Base-by-base conservation (phyloP, 2,113 vertebrate species). In the Scytalopus superciliaris region DNA sequence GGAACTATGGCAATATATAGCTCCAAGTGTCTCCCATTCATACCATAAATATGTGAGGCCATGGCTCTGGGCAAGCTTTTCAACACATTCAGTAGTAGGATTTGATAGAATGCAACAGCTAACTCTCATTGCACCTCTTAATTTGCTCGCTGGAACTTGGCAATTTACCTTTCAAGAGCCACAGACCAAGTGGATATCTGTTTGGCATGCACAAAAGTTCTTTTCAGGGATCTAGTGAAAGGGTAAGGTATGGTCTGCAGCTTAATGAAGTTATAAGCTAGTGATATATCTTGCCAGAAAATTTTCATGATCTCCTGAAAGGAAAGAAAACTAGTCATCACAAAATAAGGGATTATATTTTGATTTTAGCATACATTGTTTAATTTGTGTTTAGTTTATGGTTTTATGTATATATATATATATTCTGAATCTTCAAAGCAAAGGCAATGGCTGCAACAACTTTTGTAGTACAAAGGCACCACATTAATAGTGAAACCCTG, bases 221-320 rank as follows among this genome's bases (percentile, higher is more conserved):
- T 96, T 96, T 97, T 96, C 94, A 97, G 91, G 74, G 50, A 94
- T 95, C 74, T 92, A 92, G 96, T 97, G 82, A 77, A 91, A 96
- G 93, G 94, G 50, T 84, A 94, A 95, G 82, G 89, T 92, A 97
- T 93, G 92, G 95, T 88, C 85, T 96, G 95, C 83, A 95, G 87
- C 91, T 96, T 95, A 97, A 97, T 94, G 95, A 93, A 96, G 94
- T 95, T 96, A 97, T 94, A 96, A 96, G 69, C 91, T 95, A 85
- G 83, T 86, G 94, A 96, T 82, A 95, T 95, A 90, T 91, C 88
- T 92, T 96, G 96, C 93, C 94, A 95, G 95, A 95, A 96, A 93
- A 94, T 93, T 94, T 90, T 86, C 85, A 83, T 84, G 96, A 84
- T 64, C 35, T 93, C 57, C 37, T 93, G 56, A 79, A 95, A 85